Evolutionary conservation across 2,888 invertebrate species (phyloP).

Genomic region (Athalia circularis): DNA sequence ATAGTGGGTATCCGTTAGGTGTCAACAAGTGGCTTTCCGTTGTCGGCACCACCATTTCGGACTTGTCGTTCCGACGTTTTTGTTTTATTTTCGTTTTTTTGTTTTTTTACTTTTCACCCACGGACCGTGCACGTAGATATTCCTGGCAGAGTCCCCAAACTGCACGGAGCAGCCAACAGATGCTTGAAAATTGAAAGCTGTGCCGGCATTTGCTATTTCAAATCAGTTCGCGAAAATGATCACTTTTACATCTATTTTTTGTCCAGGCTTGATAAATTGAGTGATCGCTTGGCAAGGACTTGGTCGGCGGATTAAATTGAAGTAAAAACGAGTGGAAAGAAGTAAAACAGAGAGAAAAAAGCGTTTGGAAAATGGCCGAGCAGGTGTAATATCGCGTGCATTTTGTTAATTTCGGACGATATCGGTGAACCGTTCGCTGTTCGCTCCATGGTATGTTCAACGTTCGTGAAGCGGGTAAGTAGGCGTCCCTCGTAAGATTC

Average conservation of each 20-base stretch:
- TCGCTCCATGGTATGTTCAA: too few relatives aligned
- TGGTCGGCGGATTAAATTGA: background rate
- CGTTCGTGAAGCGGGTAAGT: background rate
- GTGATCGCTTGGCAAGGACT: background rate
- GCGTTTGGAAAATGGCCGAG: background rate
- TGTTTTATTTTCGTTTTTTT: conserved; percentile 50
- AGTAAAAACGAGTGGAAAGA: background rate
- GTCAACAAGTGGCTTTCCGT: conserved; percentile 65
- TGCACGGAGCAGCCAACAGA: conserved; percentile 10
- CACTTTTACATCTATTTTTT: background rate
- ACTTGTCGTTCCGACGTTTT: conserved; percentile 65
- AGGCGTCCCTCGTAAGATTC: conserved; percentile 5
- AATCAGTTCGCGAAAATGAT: background rate
- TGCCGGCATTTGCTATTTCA: background rate
- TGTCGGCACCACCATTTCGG: conserved; percentile 66
- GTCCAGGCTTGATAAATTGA: background rate
- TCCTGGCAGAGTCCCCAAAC: conserved; percentile 49
- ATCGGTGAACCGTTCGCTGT: background rate
- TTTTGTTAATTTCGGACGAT: conserved; percentile 10
- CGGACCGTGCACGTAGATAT: conserved; percentile 41
- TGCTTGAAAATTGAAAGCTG: conserved; percentile 16
- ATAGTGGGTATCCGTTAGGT: conserved; percentile 12
- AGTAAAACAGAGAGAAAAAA: too few relatives aligned
- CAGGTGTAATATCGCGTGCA: conserved; percentile 7
- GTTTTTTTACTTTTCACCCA: conserved; percentile 1